Conservation (phyloP, 1,140 invertebrate genomes). For the Anastrepha ludens region DNA sequence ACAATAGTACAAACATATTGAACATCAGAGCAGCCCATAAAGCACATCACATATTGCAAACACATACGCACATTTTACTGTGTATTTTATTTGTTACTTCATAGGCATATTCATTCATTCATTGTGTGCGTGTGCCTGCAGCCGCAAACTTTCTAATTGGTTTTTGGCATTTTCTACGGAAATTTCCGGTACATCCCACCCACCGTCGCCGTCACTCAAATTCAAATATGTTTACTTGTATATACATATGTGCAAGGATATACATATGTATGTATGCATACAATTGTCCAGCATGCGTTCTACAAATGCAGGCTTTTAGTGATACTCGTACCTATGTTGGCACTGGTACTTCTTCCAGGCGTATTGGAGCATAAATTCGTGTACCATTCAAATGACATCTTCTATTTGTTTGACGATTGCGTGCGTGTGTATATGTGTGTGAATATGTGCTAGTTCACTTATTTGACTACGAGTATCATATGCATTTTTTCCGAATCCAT, state of each 20-base stretch:
- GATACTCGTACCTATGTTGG: too few species aligned
- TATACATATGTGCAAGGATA: too few species aligned
- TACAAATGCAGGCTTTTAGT: neutral
- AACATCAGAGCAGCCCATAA: neutral
- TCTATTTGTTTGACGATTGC: neutral
- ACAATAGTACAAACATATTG: neutral
- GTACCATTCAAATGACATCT: constrained; percentile 5
- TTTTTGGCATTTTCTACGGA: constrained; percentile 9
- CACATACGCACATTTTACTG: neutral
- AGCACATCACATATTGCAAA: neutral
- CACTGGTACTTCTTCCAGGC: too few species aligned
- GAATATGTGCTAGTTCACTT: too few species aligned
- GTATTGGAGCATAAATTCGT: neutral
- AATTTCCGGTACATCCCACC: neutral
- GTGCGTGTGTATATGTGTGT: too few species aligned
- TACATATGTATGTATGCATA: neutral
- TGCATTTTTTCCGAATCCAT: neutral
- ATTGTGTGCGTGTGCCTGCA: neutral
- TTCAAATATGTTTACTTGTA: too few species aligned
- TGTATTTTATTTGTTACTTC: neutral
- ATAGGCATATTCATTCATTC: neutral
- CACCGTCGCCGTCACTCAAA: too few species aligned
- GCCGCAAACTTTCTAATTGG: constrained; percentile 44
- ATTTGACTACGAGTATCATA: neutral
- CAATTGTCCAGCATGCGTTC: neutral